Evolutionary conservation across 2,888 invertebrate genomes (phyloP).

Genomic region (Luffia ferchaultella): DNA sequence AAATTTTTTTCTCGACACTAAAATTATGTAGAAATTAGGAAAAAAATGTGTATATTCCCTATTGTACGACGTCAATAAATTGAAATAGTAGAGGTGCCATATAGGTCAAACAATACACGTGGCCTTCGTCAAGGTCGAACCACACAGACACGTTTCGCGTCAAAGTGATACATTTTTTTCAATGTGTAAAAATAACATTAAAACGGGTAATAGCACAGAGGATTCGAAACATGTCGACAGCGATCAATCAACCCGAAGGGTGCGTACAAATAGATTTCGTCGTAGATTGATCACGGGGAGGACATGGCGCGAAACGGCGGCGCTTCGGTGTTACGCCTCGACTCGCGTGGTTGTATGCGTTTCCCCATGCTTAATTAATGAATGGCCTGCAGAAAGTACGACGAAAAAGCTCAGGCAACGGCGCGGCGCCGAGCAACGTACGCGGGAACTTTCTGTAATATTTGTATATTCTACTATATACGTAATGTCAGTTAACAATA

Average conservation of each 20-base stretch:
- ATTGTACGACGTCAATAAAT: no score
- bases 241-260: slow-evolving; percentile 9
- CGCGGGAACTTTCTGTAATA: no score
- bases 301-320: slow-evolving; percentile 1
- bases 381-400: slow-evolving; percentile 9
- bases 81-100: no score
- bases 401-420: no score
- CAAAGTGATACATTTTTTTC: background rate
- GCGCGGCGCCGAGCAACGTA: no score
- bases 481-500: no score
- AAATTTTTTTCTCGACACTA: no score
- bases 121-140: background rate
- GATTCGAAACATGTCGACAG: slow-evolving; percentile 3
- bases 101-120: no score
- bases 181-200: slow-evolving; percentile 6
- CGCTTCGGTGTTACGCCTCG: background rate
- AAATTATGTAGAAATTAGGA: no score
- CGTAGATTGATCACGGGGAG: slow-evolving; percentile 8
- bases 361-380: slow-evolving; percentile 14
- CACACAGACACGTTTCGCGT: background rate
- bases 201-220: slow-evolving; percentile 1
- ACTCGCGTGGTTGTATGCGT: slow-evolving; percentile 10
- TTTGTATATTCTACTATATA: no score
- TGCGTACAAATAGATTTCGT: slow-evolving; percentile 8
- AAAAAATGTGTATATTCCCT: no score